Percentiles rank a stretch among this genome's conserved stretches.
These are phyloP conservation scores for Anthonomus grandis DNA, from an alignment of 1,140 invertebrate species.

Conservation along the genomic window DNA sequence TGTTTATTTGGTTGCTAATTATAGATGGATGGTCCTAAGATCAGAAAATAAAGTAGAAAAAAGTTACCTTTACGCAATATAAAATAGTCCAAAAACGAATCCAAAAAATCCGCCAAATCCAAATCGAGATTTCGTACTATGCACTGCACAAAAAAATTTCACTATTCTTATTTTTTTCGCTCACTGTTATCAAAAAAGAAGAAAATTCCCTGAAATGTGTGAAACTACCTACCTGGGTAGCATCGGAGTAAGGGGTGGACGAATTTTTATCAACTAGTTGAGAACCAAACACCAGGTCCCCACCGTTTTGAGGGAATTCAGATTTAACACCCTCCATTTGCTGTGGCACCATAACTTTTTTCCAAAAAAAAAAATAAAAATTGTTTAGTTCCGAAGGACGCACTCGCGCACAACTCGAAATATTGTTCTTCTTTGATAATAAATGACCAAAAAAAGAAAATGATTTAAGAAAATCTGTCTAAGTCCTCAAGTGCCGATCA, in stretches of 20 bases:
- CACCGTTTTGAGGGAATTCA: constrained; percentile 51
- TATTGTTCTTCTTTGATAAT: constrained; percentile 14
- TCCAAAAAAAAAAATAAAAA: constrained; percentile 25
- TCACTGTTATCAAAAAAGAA: background rate
- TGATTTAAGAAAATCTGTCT: constrained; percentile 26
- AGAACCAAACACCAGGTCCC: constrained; percentile 72
- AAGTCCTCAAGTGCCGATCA: constrained; percentile 43
- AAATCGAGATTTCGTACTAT: constrained; percentile 8
- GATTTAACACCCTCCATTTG: constrained; percentile 51
- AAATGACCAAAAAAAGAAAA: too few relatives aligned
- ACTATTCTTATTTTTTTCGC: background rate
- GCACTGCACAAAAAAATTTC: background rate
- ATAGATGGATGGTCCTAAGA: too few relatives aligned
- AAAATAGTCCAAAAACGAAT: background rate
- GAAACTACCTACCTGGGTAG: constrained; percentile 77
- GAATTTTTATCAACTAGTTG: constrained; percentile 85
- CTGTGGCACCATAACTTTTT: constrained; percentile 57
- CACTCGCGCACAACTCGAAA: constrained; percentile 23
- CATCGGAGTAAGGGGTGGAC: constrained; percentile 91
- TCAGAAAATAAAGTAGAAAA: too few relatives aligned
- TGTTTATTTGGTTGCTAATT: too few relatives aligned
- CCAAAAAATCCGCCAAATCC: constrained; percentile 1
- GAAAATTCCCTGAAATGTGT: constrained; percentile 6
- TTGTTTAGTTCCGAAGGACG: constrained; percentile 9
- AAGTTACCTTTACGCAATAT: background rate